Conservation (phyloP, 2,797 vertebrate genomes). For the Strix occidentalis region DNA sequence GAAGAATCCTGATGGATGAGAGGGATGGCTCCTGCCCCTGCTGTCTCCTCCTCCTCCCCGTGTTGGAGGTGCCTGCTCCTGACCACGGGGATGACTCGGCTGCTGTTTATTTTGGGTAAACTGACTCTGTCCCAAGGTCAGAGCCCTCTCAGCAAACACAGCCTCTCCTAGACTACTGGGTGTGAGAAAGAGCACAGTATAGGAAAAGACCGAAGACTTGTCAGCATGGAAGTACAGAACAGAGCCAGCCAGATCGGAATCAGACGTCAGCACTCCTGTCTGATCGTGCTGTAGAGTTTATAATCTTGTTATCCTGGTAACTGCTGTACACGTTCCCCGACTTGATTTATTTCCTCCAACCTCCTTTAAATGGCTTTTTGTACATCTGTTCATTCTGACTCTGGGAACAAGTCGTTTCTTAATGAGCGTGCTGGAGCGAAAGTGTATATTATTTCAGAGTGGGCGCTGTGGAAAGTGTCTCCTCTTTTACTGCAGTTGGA, state of each 20-base stretch:
- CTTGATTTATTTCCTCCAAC: slow-evolving; percentile 62
- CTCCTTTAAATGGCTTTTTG: slow-evolving; percentile 66
- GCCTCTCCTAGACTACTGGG: background rate
- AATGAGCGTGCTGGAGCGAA: slow-evolving; percentile 39
- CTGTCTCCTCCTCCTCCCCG: fast-evolving
- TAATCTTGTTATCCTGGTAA: slow-evolving; percentile 62
- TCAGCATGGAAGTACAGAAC: background rate
- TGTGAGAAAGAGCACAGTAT: background rate
- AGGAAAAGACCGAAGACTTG: background rate
- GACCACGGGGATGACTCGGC: background rate
- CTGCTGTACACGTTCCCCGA: background rate
- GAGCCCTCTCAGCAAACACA: background rate
- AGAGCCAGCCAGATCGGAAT: background rate
- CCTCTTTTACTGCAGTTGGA: slow-evolving; percentile 28
- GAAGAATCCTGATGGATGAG: background rate
- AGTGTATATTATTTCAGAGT: background rate
- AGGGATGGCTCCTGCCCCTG: background rate
- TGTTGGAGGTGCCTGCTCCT: background rate
- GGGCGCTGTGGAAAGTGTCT: slow-evolving; percentile 43
- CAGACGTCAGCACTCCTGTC: background rate
- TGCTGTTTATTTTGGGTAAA: background rate
- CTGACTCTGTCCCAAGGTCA: background rate
- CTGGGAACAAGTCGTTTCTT: slow-evolving; percentile 50
- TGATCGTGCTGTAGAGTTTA: slow-evolving; percentile 33
- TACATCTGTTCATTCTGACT: slow-evolving; percentile 62